Evolutionary conservation across 2,797 vertebrate genomes (phyloP).

Genomic region (Rhincodon typus): DNA sequence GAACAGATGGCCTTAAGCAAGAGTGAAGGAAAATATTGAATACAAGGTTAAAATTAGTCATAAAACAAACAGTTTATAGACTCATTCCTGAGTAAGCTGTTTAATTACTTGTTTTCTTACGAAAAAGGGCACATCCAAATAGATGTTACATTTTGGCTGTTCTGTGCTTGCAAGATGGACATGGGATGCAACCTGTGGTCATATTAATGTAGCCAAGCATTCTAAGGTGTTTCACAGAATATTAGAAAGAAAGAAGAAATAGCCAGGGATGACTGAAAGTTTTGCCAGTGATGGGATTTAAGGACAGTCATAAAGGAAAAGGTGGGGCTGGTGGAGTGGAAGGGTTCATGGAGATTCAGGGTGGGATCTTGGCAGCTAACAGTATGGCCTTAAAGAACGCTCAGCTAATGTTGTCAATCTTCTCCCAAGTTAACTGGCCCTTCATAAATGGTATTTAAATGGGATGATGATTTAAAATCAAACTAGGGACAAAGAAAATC

Average conservation of each 20-base stretch:
- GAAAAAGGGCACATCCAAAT: neutral
- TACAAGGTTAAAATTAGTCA: constrained; percentile 21
- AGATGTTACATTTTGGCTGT: neutral
- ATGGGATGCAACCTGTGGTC: neutral
- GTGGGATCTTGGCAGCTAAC: neutral
- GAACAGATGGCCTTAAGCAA: neutral
- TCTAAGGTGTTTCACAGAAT: neutral
- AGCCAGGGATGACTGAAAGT: neutral
- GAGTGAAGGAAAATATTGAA: neutral
- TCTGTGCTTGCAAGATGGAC: neutral
- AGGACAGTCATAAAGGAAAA: neutral
- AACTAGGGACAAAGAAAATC: neutral
- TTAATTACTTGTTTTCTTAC: neutral
- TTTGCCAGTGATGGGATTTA: neutral
- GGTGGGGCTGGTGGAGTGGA: neutral
- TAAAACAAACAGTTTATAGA: neutral
- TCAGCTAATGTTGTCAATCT: neutral
- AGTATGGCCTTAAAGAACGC: neutral
- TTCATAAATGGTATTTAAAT: neutral
- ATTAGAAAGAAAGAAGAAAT: neutral
- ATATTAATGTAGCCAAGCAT: neutral
- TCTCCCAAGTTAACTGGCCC: neutral
- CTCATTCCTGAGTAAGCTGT: neutral
- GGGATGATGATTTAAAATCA: neutral
- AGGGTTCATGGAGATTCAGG: neutral